These are phyloP conservation scores for Philotrypesis tridentata DNA, from an alignment of 1,140 invertebrate species.

Conservation along the genomic window DNA sequence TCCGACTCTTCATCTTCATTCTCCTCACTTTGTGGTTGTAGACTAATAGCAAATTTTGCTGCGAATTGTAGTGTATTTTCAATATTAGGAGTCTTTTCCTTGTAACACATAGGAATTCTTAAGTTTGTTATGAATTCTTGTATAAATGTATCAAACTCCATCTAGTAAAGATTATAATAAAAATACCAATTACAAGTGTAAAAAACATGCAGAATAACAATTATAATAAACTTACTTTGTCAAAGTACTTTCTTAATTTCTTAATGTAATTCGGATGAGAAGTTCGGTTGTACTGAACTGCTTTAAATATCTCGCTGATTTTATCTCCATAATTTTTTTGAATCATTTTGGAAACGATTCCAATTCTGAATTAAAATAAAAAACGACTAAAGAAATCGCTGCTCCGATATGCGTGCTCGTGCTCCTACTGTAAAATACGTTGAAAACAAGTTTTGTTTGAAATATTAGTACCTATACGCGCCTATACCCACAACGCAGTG, in stretches of 20 bases:
- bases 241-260: slow-evolving; percentile 76
- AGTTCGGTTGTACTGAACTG: slow-evolving; percentile 77
- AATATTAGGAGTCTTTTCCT: slow-evolving; percentile 68
- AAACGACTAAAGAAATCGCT: no score
- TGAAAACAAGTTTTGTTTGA: no score
- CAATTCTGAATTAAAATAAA: background rate
- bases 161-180: slow-evolving; percentile 59
- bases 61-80: slow-evolving; percentile 76
- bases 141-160: slow-evolving; percentile 56
- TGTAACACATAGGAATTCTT: slow-evolving; percentile 57
- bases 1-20: slow-evolving; percentile 56
- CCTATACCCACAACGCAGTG: no score
- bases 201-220: background rate
- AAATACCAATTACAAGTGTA: slow-evolving; percentile 28
- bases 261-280: slow-evolving; percentile 78
- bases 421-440: no score
- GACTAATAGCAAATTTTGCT: slow-evolving; percentile 73
- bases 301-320: slow-evolving; percentile 73
- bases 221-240: slow-evolving; percentile 68
- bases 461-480: no score
- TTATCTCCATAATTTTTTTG: background rate
- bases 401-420: no score
- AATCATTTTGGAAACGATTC: background rate
- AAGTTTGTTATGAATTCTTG: slow-evolving; percentile 59
- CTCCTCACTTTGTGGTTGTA: slow-evolving; percentile 57